Percentiles rank a stretch among this genome's conserved stretches.
Evolutionary conservation across 2,888 invertebrate species (phyloP).

Genomic region (Plebejus anna): DNA sequence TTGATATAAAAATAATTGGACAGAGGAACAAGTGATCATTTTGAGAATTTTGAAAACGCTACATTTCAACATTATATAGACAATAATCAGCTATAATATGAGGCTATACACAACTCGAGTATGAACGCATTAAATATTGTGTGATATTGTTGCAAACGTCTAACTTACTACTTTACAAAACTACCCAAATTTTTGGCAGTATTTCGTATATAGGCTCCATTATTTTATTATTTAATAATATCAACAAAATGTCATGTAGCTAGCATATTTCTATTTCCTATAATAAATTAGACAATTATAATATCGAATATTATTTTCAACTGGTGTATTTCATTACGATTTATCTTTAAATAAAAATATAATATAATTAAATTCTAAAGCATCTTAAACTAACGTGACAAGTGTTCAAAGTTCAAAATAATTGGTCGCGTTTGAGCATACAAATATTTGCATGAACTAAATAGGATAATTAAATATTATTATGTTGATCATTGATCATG

Average conservation of each 20-base stretch:
- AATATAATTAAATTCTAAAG: not conserved
- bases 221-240: not conserved
- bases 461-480: not conserved
- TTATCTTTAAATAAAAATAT: not conserved
- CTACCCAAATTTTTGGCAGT: not conserved
- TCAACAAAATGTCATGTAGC: not conserved
- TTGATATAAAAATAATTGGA: conserved; percentile 2
- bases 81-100: not conserved
- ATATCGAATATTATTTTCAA: not conserved
- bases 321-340: conserved; percentile 7
- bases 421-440: not conserved
- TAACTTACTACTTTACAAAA: not conserved
- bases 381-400: not conserved
- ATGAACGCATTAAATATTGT: not conserved
- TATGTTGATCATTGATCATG: not conserved
- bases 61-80: not conserved
- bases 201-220: not conserved
- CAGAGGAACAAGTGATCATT: not conserved
- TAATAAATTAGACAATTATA: not conserved
- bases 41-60: not conserved
- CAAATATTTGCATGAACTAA: not conserved
- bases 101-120: not conserved
- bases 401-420: not conserved
- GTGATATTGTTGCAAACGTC: not conserved
- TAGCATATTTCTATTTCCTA: not conserved